Base-by-base conservation (phyloP, 1,140 invertebrate genomes). In the Leptonema lineaticorne region DNA sequence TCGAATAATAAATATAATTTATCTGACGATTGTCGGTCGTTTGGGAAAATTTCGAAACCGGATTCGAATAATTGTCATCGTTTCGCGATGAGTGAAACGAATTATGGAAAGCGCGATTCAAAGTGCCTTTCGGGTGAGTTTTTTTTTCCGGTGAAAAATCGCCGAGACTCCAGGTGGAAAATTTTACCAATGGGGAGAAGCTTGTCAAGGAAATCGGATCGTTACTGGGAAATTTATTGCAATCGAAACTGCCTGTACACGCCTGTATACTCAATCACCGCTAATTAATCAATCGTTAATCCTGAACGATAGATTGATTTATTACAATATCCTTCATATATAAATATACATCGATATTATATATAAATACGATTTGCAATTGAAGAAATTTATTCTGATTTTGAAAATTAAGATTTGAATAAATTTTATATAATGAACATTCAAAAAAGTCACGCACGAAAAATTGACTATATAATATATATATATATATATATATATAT, bases 171-270 rank as follows among this genome's bases (percentile, higher is more conserved):
- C 50, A 53, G 50, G 50, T 53, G 50, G 50, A 53, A 48, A 48
- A 48, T 48, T 48, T 9, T 2, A 48, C n/a, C 16, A 48, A 8
- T 20, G 50, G 22, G 50, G 50, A 26, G 27, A 53, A 24, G 8
- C 50, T 26, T 14, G 50, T 26, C 22, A 16, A 3, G 37, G 37
- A 41, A 41, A 41, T 41, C 37, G 37, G 50, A 22, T 53, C 50
- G 50, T 53, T 53, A 53, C 11, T 53, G 50, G 24, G n/a, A 26
- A 53, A 53, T 53, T 53, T 26, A 53, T 24, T 20, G 27, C 46
- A 24, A 20, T 50, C 24, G 6, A 4, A 24, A 50, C 46, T 50
- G 46, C 50, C 11, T n/a, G 16, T 16, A n/a, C 37, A 45, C 37
- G 11, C 37, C 37, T 9, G 11, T 45, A 6, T 45, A 4, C 11